These are phyloP conservation scores for Malurus alboscapulatus DNA, from an alignment of 2,113 vertebrate species.

Conservation along the genomic window DNA sequence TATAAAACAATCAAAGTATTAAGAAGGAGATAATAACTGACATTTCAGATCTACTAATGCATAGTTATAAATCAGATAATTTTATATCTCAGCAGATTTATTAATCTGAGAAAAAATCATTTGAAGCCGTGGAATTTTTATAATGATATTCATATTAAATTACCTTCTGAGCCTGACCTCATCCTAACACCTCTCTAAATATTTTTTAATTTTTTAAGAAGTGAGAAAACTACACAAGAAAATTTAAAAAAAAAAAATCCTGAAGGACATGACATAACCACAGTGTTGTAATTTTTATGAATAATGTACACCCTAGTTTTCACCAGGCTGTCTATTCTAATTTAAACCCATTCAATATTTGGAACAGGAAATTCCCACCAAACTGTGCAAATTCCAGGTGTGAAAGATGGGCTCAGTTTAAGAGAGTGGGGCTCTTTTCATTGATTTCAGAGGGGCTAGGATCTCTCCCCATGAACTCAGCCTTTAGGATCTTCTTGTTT, in stretches of 20 bases:
- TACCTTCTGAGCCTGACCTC: slow-evolving; percentile 41
- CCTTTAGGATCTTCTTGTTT: neutral
- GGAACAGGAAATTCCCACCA: neutral
- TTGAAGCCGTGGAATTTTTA: slow-evolving; percentile 53
- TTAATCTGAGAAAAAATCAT: slow-evolving; percentile 63
- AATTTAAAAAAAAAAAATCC: neutral
- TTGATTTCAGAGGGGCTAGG: neutral
- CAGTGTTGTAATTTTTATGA: neutral
- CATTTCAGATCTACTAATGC: slow-evolving; percentile 59
- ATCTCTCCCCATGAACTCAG: neutral
- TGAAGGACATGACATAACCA: neutral
- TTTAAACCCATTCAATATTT: neutral
- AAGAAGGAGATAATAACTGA: slow-evolving; percentile 63
- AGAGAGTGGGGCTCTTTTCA: neutral
- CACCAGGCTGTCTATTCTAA: neutral
- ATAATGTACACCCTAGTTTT: neutral
- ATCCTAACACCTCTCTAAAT: neutral
- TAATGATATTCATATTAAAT: slow-evolving; percentile 63
- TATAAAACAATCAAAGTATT: slow-evolving; percentile 51
- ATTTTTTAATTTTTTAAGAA: neutral
- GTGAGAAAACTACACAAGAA: neutral
- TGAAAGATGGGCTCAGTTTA: neutral
- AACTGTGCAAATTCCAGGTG: neutral
- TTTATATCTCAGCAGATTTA: slow-evolving; percentile 62
- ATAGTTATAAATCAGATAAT: slow-evolving; percentile 66